phyloP scores from a whole-genome alignment of 1,140 invertebrate species.

The Heliconius himera region DNA sequence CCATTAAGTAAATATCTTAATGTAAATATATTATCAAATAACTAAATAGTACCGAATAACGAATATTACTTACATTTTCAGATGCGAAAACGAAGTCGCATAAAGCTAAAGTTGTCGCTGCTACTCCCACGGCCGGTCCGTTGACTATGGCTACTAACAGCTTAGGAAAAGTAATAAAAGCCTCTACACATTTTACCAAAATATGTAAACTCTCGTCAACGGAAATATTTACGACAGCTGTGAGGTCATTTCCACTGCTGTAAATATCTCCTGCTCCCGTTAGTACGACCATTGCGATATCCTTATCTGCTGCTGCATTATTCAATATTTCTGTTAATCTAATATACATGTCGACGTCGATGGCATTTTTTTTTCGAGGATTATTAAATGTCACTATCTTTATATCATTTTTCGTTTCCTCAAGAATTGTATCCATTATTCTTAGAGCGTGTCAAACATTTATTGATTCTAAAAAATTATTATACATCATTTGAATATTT shows the following conservation, averaged over 20 bases:
- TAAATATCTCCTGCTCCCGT: slow-evolving; percentile 92
- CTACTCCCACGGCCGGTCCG: slow-evolving; percentile 96
- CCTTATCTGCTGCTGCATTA: slow-evolving; percentile 85
- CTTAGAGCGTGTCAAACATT: neutral
- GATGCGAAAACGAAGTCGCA: slow-evolving; percentile 95
- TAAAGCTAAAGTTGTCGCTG: slow-evolving; percentile 90
- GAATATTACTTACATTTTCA: slow-evolving; percentile 62
- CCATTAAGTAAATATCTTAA: too few relatives aligned
- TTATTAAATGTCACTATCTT: slow-evolving; percentile 87
- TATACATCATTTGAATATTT: too few relatives aligned
- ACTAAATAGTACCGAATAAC: neutral
- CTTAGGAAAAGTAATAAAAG: slow-evolving; percentile 95
- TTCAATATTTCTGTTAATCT: slow-evolving; percentile 85
- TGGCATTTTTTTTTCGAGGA: slow-evolving; percentile 90
- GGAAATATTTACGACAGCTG: slow-evolving; percentile 35
- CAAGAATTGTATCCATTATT: slow-evolving; percentile 53
- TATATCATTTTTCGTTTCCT: slow-evolving; percentile 57
- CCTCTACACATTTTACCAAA: slow-evolving; percentile 86
- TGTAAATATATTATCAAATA: too few relatives aligned
- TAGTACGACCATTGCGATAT: slow-evolving; percentile 85
- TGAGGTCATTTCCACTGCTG: slow-evolving; percentile 94
- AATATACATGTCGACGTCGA: slow-evolving; percentile 87
- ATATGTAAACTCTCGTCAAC: slow-evolving; percentile 48
- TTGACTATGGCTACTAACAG: slow-evolving; percentile 94
- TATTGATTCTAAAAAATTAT: slow-evolving; percentile 6